phyloP scores from a whole-genome alignment of 1,140 invertebrate species.

The Euura lappo region DNA sequence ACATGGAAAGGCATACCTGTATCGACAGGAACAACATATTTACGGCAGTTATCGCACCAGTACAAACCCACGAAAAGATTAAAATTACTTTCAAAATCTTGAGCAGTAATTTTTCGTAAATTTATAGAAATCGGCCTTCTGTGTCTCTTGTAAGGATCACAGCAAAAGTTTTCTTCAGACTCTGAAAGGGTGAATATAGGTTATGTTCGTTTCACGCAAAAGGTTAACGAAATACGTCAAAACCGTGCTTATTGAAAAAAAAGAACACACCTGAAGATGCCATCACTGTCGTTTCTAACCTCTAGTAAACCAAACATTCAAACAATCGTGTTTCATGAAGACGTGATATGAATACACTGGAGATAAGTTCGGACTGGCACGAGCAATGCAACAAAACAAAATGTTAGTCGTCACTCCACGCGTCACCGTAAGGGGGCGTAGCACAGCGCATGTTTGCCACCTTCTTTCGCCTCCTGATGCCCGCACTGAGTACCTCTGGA shows the following conservation, averaged over 20 bases:
- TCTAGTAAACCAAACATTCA: neutral
- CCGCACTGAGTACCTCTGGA: neutral
- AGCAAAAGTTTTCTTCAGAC: neutral
- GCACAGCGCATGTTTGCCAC: neutral
- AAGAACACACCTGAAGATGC: neutral
- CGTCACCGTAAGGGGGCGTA: too few species aligned
- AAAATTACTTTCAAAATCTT: neutral
- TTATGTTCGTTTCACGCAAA: neutral
- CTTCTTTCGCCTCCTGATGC: neutral
- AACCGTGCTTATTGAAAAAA: neutral
- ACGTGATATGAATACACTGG: neutral
- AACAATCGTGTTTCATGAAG: neutral
- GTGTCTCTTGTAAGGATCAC: neutral
- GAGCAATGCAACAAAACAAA: neutral
- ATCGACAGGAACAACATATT: neutral
- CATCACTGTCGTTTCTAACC: neutral
- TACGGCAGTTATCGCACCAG: neutral
- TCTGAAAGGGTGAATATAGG: neutral
- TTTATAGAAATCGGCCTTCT: neutral
- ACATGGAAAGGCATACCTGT: neutral
- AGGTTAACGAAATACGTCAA: neutral
- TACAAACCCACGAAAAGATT: neutral
- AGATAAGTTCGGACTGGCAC: neutral
- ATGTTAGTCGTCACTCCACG: neutral
- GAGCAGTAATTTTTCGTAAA: neutral